Conservation (phyloP, 2,888 invertebrate genomes). For the Macaria notata region DNA sequence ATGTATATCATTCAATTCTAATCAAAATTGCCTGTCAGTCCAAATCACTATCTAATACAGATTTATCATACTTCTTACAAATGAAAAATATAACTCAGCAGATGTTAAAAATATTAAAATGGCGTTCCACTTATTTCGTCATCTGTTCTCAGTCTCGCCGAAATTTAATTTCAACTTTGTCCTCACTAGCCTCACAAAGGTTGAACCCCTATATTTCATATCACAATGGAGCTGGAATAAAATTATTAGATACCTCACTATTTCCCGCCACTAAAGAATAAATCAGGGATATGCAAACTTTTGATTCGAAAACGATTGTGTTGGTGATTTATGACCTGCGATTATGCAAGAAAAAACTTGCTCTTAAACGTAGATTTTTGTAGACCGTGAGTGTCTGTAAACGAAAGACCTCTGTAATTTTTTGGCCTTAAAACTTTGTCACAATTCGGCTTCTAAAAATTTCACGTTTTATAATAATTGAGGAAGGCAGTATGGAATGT, state of each 20-base stretch:
- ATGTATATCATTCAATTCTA: too few relatives aligned
- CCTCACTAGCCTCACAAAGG: constrained; percentile 30
- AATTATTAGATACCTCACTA: constrained; percentile 31
- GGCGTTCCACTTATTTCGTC: constrained; percentile 1
- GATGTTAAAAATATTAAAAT: not conserved
- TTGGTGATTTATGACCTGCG: constrained; percentile 30
- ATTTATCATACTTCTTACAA: too few relatives aligned
- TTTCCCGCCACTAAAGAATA: constrained; percentile 32
- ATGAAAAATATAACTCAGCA: too few relatives aligned
- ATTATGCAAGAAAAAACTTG: constrained; percentile 25
- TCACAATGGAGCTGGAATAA: constrained; percentile 31
- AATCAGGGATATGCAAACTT: constrained; percentile 36
- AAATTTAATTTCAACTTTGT: constrained; percentile 35
- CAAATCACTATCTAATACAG: too few relatives aligned
- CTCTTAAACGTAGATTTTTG: too few relatives aligned
- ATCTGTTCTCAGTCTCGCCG: constrained; percentile 21
- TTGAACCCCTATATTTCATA: constrained; percentile 32
- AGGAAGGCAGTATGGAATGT: too few relatives aligned
- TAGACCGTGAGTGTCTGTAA: too few relatives aligned
- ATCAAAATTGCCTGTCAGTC: too few relatives aligned
- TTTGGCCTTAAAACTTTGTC: too few relatives aligned
- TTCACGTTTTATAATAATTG: too few relatives aligned
- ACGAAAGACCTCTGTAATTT: too few relatives aligned
- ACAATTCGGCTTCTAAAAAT: too few relatives aligned
- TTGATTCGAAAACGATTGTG: constrained; percentile 32